These are phyloP conservation scores for Apamea monoglypha DNA, from an alignment of 2,888 invertebrate species.

Conservation along the genomic window DNA sequence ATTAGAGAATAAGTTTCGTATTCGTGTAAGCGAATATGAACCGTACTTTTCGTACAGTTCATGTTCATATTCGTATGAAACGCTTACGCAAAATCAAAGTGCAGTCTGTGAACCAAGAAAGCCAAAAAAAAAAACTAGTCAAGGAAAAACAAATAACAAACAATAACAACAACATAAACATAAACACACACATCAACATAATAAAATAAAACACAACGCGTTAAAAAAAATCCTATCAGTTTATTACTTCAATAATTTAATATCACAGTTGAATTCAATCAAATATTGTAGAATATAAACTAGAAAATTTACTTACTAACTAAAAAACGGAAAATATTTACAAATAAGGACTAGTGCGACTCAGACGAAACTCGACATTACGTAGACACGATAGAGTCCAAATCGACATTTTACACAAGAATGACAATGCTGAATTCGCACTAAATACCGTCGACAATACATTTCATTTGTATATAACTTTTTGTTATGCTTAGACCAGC, in stretches of 20 bases:
- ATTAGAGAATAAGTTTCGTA: too few species aligned
- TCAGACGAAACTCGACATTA: constrained; percentile 16
- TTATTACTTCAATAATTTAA: constrained; percentile 77
- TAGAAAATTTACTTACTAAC: constrained; percentile 45
- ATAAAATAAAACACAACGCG: constrained; percentile 21
- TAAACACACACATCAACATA: too few species aligned
- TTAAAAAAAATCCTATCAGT: constrained; percentile 34
- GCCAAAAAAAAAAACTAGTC: too few species aligned
- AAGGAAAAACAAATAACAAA: background rate
- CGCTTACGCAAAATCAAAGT: too few species aligned
- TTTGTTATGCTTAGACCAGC: background rate
- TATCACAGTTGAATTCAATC: constrained; percentile 78
- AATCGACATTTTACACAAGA: background rate
- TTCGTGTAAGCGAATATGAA: background rate
- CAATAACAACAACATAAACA: too few species aligned
- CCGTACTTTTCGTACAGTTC: background rate
- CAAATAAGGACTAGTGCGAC: background rate
- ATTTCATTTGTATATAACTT: background rate
- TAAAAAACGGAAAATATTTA: constrained; percentile 25
- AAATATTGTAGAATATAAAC: constrained; percentile 45
- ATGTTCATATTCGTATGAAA: too few species aligned
- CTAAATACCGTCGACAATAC: background rate
- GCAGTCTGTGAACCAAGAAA: too few species aligned
- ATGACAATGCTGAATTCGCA: background rate
- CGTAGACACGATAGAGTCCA: constrained; percentile 27